These are phyloP conservation scores for Acutogordius australiensis DNA, from an alignment of 2,888 invertebrate genomes.

Conservation along the genomic window DNA sequence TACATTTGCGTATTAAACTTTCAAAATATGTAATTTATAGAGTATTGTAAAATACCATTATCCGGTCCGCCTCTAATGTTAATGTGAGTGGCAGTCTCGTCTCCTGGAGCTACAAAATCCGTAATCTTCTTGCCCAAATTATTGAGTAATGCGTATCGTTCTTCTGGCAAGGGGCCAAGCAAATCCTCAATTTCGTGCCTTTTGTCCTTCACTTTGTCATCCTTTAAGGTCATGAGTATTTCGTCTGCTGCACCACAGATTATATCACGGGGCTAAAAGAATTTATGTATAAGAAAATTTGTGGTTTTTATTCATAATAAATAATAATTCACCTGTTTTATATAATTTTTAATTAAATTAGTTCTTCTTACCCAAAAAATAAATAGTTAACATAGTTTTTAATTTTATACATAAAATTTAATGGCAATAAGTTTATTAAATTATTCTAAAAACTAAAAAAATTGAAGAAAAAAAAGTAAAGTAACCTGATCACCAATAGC, in stretches of 20 bases:
- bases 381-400: not conserved
- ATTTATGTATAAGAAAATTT: not conserved
- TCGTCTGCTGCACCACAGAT: constrained; percentile 97
- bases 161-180: constrained; percentile 43
- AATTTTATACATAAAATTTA: constrained; percentile 14
- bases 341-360: not conserved
- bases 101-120: constrained; percentile 43
- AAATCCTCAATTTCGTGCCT: constrained; percentile 67
- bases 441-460: not conserved
- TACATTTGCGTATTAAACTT: no score
- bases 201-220: constrained; percentile 65
- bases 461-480: no score
- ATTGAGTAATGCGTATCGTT: constrained; percentile 65
- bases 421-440: constrained; percentile 11
- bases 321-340: not conserved
- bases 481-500: constrained; percentile 53
- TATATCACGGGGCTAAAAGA: constrained; percentile 57
- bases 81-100: no score
- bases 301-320: not conserved
- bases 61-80: no score
- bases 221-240: constrained; percentile 68
- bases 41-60: no score
- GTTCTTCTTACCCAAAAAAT: not conserved
- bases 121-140: constrained; percentile 93
- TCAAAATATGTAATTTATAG: no score